These are phyloP conservation scores for Chloropsis hardwickii DNA, from an alignment of 2,113 vertebrate species.

Conservation along the genomic window DNA sequence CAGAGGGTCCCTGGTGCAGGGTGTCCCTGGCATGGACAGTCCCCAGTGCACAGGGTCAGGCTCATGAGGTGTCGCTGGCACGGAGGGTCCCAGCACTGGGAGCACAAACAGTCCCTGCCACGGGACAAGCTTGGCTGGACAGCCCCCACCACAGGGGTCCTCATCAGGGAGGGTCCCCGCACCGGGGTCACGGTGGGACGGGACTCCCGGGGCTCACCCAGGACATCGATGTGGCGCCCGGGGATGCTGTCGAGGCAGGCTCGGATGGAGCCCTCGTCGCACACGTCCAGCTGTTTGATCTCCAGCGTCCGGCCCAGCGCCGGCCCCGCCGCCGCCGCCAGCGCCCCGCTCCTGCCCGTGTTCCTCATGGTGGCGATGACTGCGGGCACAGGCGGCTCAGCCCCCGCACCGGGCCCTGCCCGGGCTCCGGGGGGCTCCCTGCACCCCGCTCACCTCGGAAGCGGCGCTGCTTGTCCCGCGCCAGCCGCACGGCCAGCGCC, in stretches of 20 bases:
- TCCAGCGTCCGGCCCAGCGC: constrained; percentile 68
- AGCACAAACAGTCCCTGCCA: not conserved
- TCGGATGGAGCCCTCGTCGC: constrained; percentile 74
- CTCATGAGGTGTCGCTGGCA: not conserved
- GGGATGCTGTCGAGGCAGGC: constrained; percentile 74
- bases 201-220: not conserved
- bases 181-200: accelerated
- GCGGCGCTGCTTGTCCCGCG: constrained; percentile 72
- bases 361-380: constrained; percentile 78
- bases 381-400: not conserved
- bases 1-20: accelerated
- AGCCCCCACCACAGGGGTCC: accelerated
- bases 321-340: constrained; percentile 68
- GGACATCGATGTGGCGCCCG: constrained; percentile 43
- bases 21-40: not conserved
- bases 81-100: accelerated
- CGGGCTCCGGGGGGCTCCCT: accelerated
- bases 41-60: accelerated
- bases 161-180: accelerated
- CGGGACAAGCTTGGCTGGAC: accelerated
- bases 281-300: constrained; percentile 74
- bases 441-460: constrained; percentile 69
- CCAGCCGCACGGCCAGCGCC: constrained; percentile 74
- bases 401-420: not conserved
- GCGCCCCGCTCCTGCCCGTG: constrained; percentile 56